phyloP scores from a whole-genome alignment of 2,797 vertebrate species.

The Neosalanx taihuensis region DNA sequence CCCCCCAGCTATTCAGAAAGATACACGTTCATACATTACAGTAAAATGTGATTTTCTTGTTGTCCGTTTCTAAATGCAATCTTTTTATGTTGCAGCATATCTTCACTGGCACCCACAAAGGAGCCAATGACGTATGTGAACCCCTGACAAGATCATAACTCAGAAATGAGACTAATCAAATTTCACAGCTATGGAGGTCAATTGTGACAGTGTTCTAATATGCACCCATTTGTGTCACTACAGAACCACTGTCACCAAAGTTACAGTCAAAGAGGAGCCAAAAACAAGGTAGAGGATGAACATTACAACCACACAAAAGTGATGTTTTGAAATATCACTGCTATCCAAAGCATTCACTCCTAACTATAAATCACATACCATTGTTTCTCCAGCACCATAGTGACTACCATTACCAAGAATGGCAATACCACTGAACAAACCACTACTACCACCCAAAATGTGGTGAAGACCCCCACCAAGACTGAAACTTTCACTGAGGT shows the following conservation, averaged over 20 bases:
- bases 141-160: not conserved
- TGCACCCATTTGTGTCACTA: constrained; percentile 6
- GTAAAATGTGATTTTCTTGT: not conserved
- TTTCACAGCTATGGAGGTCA: not conserved
- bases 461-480: constrained; percentile 49
- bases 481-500: constrained; percentile 61
- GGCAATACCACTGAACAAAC: constrained; percentile 63
- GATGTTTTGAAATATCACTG: constrained; percentile 2
- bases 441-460: constrained; percentile 43
- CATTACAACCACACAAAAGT: constrained; percentile 1
- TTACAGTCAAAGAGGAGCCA: constrained; percentile 34
- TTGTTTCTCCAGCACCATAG: constrained; percentile 53
- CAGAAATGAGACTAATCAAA: no score
- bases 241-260: constrained; percentile 34
- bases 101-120: constrained; percentile 33
- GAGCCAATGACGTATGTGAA: constrained; percentile 36
- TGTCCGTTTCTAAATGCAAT: constrained; percentile 9
- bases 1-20: constrained; percentile 39
- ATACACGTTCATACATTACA: constrained; percentile 37
- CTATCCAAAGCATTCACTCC: not conserved
- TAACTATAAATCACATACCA: not conserved
- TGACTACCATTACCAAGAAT: constrained; percentile 48
- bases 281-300: constrained; percentile 53
- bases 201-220: not conserved
- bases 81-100: constrained; percentile 31